Percentiles rank a stretch among this genome's conserved stretches.
These are phyloP conservation scores for Macrotis lagotis DNA, from an alignment of 2,113 vertebrate species.

Conservation along the genomic window DNA sequence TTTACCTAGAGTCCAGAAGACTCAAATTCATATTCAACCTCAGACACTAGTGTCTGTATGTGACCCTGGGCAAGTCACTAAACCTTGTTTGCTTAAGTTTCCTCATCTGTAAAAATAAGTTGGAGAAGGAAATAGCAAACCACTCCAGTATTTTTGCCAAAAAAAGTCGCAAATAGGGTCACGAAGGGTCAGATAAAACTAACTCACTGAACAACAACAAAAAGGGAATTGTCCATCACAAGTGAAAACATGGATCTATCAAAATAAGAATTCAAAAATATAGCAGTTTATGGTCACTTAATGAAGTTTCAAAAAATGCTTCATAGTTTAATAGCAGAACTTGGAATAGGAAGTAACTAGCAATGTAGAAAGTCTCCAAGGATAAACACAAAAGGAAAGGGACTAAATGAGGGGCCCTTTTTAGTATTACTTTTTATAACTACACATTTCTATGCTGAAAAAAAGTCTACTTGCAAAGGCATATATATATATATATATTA, in stretches of 20 bases:
- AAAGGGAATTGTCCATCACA: neutral
- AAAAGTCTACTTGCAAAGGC: neutral
- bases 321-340: neutral
- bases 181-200: neutral
- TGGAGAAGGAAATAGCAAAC: neutral
- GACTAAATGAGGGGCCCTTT: neutral
- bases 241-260: neutral
- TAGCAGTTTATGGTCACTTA: neutral
- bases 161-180: neutral
- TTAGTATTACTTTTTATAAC: neutral
- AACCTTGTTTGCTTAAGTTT: neutral
- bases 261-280: neutral
- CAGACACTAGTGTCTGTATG: no score
- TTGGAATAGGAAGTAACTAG: neutral
- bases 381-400: neutral
- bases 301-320: neutral
- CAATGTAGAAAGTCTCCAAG: neutral
- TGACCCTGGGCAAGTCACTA: neutral
- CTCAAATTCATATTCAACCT: no score
- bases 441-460: neutral
- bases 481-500: neutral
- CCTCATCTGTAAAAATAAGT: neutral
- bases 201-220: neutral
- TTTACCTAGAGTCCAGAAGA: neutral
- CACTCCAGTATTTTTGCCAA: neutral